Evolutionary conservation across 2,888 invertebrate genomes (phyloP), one percentile per base, ranked within the genome.

Genomic region (Stomorhina lunata): DNA sequence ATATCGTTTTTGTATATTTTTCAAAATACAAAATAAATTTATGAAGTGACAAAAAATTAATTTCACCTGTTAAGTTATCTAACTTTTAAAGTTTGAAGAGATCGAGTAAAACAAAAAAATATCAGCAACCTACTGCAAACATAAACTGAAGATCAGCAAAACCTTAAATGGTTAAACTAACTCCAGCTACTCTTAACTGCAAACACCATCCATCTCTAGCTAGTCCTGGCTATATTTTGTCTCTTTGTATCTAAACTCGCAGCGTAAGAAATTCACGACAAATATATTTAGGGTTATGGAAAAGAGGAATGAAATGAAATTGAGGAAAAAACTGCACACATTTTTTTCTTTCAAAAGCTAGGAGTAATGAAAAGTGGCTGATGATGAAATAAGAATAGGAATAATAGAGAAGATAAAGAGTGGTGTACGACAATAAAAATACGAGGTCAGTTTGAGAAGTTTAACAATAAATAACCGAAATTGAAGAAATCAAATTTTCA

Each of bases 21-120:
- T 17, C 34, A 17, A 25, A 40, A 65, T 48, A 69, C 69, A 66
- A 72, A 68, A 79, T 80, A 88, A 86, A 88, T 88, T 89, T 88
- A 88, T 88, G 86, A 90, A 90, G 89, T 90, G 90, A 88, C 89
- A 90, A 90, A 89, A 87, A 90, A 90, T 90, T 90, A 90, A 90
- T 89, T 90, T 89, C 86, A 87, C 88, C 88, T 88, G 87, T 88
- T 89, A 87, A 87, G 84, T 84, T 88, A 89, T 87, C 88, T 81
- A 83, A 80, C 53, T 72, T 76, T 82, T 81, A 40, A 3, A 69
- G 68, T 66, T 61, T 83, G 40, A 45, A 68, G 27, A 57, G 66
- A 53, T 59, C 68, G n/a, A n/a, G n/a, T n/a, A n/a, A n/a, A 78
- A 73, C 68, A 68, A 71, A 48, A 55, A 40, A 27, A 20, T 25